A percentile compares a stretch with the other conserved stretches of the same genome.
Evolutionary conservation across 2,888 invertebrate species (phyloP).

Genomic region (Selenia dentaria): DNA sequence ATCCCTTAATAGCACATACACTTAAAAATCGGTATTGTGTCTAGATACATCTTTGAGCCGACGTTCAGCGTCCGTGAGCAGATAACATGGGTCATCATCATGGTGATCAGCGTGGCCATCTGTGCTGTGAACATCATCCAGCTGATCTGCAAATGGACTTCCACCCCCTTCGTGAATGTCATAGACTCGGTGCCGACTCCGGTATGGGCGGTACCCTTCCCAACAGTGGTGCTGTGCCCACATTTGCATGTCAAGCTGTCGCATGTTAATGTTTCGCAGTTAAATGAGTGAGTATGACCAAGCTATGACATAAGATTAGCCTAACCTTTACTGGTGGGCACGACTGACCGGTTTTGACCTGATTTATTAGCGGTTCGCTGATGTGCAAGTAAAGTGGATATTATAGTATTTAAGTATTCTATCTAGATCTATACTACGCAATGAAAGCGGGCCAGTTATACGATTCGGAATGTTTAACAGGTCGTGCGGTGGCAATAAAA

Average conservation of each 20-base stretch:
- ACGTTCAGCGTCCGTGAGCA: constrained; percentile 67
- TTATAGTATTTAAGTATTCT: too few relatives aligned
- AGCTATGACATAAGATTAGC: too few relatives aligned
- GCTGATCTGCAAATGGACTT: constrained; percentile 69
- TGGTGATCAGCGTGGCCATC: constrained; percentile 65
- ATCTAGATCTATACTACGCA: too few relatives aligned
- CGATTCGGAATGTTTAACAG: too few relatives aligned
- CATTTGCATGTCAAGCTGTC: constrained; percentile 70
- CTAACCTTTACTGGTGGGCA: too few relatives aligned
- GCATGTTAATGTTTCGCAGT: constrained; percentile 57
- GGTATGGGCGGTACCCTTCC: constrained; percentile 77
- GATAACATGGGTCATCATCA: constrained; percentile 66
- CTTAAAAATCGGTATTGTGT: too few relatives aligned
- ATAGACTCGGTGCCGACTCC: constrained; percentile 75
- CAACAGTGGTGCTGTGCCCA: constrained; percentile 74
- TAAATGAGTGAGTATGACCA: constrained; percentile 61
- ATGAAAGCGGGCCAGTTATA: too few relatives aligned
- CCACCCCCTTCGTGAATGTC: constrained; percentile 75
- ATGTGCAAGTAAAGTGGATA: too few relatives aligned
- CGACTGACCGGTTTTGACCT: too few relatives aligned
- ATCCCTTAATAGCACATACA: too few relatives aligned
- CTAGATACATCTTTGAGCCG: constrained; percentile 75
- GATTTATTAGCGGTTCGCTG: too few relatives aligned
- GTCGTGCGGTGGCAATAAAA: too few relatives aligned
- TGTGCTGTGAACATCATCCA: constrained; percentile 70